A percentile compares a stretch with the other conserved stretches of the same genome.
Conservation (phyloP, 2,888 invertebrate species). For the Lithosia quadra region DNA sequence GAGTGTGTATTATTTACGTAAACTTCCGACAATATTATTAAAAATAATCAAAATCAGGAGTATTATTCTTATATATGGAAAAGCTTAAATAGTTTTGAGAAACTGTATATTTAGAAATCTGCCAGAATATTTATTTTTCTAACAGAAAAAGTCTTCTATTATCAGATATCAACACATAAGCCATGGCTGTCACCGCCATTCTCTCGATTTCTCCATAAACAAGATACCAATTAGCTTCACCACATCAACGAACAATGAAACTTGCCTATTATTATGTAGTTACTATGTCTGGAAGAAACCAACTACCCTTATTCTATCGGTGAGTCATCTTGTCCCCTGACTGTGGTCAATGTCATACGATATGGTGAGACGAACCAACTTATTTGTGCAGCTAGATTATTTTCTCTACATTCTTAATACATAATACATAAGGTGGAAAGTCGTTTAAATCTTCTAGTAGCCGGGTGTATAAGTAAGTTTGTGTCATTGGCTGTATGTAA, state of each 20-base stretch:
- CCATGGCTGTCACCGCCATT: slow-evolving; percentile 15
- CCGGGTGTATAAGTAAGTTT: slow-evolving; percentile 21
- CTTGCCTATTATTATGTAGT: slow-evolving; percentile 41
- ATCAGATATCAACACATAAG: background rate
- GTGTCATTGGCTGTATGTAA: slow-evolving; percentile 53
- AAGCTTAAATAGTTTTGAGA: too few relatives aligned
- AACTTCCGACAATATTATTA: too few relatives aligned
- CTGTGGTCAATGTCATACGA: slow-evolving; percentile 70
- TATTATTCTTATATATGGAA: too few relatives aligned
- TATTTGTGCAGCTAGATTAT: background rate
- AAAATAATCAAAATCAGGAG: too few relatives aligned
- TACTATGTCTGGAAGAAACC: slow-evolving; percentile 43
- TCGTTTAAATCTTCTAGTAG: background rate
- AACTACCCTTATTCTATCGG: slow-evolving; percentile 43
- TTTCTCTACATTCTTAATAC: background rate
- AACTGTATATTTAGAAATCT: too few relatives aligned
- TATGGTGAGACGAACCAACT: slow-evolving; percentile 39
- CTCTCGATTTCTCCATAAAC: slow-evolving; percentile 32
- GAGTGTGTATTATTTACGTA: too few relatives aligned
- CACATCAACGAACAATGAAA: slow-evolving; percentile 43
- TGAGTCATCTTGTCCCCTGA: slow-evolving; percentile 59
- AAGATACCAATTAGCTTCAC: slow-evolving; percentile 34
- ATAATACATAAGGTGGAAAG: background rate
- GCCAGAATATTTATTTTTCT: too few relatives aligned
- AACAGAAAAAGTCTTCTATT: background rate